Base-by-base conservation (phyloP, 2,797 vertebrate genomes). In the Otolemur crassicaudatus region DNA sequence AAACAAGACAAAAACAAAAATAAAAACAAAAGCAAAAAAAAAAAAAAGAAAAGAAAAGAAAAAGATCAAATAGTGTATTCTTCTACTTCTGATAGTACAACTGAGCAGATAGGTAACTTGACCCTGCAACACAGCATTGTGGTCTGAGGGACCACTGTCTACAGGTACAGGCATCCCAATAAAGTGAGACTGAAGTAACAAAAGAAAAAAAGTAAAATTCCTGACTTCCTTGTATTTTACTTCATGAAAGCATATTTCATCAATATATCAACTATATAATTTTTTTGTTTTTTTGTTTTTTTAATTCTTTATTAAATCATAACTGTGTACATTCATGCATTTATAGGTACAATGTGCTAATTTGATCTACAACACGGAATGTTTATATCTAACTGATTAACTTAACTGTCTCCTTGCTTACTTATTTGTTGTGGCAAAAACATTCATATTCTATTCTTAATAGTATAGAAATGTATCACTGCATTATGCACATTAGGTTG, bases 31-130 rank as follows among this genome's bases (percentile, higher is more conserved):
- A 89, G 81, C 40, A 96, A 49, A 49, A 49, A 2, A 90, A 93
- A 92, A 89, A 81, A 34, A 96, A 86, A 37, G 34, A 37, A 92
- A 49, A 96, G 94, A 93, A 90, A 93, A 92, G 83, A 84, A 96
- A 93, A 90, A 91, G 90, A 87, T 81, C 40, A 96, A 96, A 95
- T 40, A 89, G 70, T 6, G 80, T 95, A 61, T 65, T 85, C 75
- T 92, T 92, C 65, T 94, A 60, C 14, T 69, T 16, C 16, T 92
- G 56, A 72, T 65, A 93, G 70, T 95, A 80, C 90, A 93, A 87
- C 37, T 69, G 67, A 27, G 61, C 9, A 95, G 60, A 84, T 76
- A 63, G 82, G 49, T 87, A 85, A 79, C 37, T 94, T 95, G 80
- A 53, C 31, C 34, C 53, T 49, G 70, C 67, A 86, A 94, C 93